Percentiles rank a stretch among this genome's conserved stretches.
These are phyloP conservation scores for human (Homo sapiens) DNA, from an alignment of 2,113 vertebrate species.

Conservation along the genomic window DNA sequence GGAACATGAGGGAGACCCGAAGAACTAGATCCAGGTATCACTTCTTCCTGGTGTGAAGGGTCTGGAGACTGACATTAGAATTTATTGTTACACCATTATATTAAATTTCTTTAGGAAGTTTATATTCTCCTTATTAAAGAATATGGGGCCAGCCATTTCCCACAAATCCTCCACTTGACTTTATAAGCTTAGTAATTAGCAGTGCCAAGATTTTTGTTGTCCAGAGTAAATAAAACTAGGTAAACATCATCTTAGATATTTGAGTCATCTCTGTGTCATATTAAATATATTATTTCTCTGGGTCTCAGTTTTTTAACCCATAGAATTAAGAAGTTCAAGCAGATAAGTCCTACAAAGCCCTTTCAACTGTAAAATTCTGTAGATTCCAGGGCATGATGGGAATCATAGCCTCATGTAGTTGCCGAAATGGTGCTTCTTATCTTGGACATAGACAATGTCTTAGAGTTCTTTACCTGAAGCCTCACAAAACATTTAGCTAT, in stretches of 20 bases:
- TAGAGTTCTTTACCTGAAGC: not conserved
- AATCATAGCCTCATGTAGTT: not conserved
- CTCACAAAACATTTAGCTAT: not conserved
- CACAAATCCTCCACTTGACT: not conserved
- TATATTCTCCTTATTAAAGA: not conserved
- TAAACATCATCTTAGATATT: not conserved
- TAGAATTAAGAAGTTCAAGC: not conserved
- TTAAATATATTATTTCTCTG: not conserved
- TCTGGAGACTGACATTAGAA: not conserved
- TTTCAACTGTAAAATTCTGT: not conserved
- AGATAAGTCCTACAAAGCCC: not conserved
- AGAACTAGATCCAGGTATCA: not conserved
- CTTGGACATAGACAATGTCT: not conserved
- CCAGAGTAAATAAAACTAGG: not conserved
- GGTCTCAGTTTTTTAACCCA: not conserved
- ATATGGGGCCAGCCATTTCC: not conserved
- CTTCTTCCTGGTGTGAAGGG: not conserved
- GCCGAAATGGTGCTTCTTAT: not conserved
- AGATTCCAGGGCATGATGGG: not conserved
- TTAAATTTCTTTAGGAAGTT: not conserved
- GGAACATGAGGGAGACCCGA: not conserved
- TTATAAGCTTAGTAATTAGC: not conserved
- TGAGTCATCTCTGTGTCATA: not conserved
- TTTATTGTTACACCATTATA: not conserved
- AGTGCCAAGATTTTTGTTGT: not conserved